Conservation (phyloP, 2,113 vertebrate genomes). For the Fulmarus glacialis region DNA sequence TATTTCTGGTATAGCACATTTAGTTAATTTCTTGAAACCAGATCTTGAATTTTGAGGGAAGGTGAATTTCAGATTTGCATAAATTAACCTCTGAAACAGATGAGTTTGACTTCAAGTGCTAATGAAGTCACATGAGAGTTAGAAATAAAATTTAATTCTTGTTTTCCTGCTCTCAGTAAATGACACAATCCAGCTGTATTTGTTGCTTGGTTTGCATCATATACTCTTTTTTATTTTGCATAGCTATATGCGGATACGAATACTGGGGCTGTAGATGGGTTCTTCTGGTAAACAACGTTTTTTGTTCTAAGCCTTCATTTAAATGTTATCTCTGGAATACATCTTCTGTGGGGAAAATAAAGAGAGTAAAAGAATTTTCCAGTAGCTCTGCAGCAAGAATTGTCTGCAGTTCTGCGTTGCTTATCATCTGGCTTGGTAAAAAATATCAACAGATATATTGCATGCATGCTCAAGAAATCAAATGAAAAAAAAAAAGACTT, state of each 20-base stretch:
- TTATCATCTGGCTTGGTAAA: background rate
- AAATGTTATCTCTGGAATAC: background rate
- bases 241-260: background rate
- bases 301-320: background rate
- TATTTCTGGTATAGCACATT: background rate
- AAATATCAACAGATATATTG: background rate
- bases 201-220: background rate
- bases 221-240: background rate
- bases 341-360: background rate
- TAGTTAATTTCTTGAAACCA: background rate
- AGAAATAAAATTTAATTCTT: background rate
- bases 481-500: background rate
- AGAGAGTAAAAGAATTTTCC: background rate
- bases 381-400: background rate
- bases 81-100: background rate
- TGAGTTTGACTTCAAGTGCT: background rate
- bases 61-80: background rate
- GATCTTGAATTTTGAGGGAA: background rate
- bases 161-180: background rate
- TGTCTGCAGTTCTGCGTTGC: background rate
- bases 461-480: background rate
- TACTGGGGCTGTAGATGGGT: background rate
- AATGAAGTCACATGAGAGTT: background rate
- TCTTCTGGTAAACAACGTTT: background rate
- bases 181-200: background rate